These are phyloP conservation scores for Halcyon smyrnensis DNA, from an alignment of 2,797 vertebrate species.

Conservation along the genomic window DNA sequence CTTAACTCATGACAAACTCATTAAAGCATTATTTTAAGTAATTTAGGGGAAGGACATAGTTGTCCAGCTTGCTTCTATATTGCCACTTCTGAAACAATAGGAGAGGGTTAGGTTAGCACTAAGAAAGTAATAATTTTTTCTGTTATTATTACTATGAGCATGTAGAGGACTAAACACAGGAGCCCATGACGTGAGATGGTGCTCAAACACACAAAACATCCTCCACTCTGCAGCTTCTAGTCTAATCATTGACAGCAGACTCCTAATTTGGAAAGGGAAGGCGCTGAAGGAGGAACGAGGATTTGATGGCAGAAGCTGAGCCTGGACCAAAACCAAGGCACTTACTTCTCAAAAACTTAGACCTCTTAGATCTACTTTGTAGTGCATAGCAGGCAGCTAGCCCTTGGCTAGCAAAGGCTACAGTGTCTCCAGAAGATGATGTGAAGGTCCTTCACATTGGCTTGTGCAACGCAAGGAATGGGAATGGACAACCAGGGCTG, in stretches of 20 bases:
- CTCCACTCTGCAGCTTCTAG: neutral
- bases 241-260: neutral
- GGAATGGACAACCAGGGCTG: neutral
- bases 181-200: neutral
- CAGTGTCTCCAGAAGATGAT: neutral
- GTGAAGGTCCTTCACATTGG: neutral
- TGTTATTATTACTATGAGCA: neutral
- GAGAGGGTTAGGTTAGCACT: neutral
- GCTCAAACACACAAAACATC: neutral
- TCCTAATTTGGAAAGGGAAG: constrained; percentile 27
- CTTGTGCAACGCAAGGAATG: neutral
- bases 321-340: neutral
- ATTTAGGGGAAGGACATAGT: neutral
- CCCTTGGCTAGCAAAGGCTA: neutral
- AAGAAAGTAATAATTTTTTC: neutral
- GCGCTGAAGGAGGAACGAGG: neutral
- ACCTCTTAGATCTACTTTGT: neutral
- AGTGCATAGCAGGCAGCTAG: neutral
- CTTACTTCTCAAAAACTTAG: neutral
- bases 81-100: neutral
- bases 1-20: neutral
- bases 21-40: neutral
- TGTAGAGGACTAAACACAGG: neutral
- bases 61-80: neutral
- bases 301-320: neutral